Conservation (phyloP, 2,113 vertebrate genomes). For the Pyrgilauda ruficollis region DNA sequence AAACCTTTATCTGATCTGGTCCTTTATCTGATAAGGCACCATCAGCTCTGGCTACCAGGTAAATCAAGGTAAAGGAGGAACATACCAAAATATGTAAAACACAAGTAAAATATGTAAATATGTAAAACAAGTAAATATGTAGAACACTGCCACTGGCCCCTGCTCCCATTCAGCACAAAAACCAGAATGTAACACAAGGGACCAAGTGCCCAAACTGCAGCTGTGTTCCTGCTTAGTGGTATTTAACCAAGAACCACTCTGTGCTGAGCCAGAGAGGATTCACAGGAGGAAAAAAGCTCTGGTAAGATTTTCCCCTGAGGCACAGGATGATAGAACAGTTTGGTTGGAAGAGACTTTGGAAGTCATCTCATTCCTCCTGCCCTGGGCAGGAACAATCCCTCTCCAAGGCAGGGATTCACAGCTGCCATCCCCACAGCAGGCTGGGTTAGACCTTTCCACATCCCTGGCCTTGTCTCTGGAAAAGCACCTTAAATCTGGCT, state of each 20-base stretch:
- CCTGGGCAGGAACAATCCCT: background rate
- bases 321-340: background rate
- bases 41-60: too few species aligned
- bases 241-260: background rate
- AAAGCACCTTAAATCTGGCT: background rate
- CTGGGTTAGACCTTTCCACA: background rate
- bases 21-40: too few species aligned
- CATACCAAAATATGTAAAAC: background rate
- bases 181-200: background rate
- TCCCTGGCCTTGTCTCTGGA: background rate
- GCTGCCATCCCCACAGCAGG: background rate
- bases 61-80: too few species aligned
- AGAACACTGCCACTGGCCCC: background rate
- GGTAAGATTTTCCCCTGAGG: background rate
- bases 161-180: background rate
- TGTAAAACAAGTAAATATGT: background rate
- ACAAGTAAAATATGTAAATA: too few species aligned
- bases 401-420: background rate
- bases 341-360: background rate
- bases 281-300: background rate
- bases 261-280: background rate
- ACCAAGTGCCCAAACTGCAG: background rate
- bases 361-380: background rate
- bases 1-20: background rate
- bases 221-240: background rate